Percentiles rank a stretch among this genome's conserved stretches.
Conservation (phyloP, 2,888 invertebrate species). For the Amblyjoppa proteus region DNA sequence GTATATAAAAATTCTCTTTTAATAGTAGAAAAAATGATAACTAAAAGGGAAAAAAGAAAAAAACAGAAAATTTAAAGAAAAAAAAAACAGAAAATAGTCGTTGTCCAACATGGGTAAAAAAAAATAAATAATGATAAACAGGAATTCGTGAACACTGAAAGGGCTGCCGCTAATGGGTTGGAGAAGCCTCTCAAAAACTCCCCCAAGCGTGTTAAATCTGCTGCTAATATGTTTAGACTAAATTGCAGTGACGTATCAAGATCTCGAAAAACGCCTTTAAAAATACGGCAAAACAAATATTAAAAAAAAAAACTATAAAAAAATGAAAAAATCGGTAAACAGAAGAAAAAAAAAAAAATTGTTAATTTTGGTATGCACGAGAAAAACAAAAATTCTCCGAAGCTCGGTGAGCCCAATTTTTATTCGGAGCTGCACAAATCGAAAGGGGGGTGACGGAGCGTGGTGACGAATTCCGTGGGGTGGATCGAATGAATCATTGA, state of each 20-base stretch:
- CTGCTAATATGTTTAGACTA: slow-evolving; percentile 28
- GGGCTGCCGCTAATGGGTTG: slow-evolving; percentile 41
- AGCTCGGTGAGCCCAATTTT: too few species aligned
- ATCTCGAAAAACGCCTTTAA: not conserved
- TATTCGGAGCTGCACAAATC: not conserved
- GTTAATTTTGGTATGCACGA: not conserved
- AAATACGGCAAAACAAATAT: too few species aligned
- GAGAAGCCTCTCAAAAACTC: slow-evolving; percentile 56
- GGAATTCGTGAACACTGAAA: slow-evolving; percentile 30
- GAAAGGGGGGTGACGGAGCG: not conserved
- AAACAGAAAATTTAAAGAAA: too few species aligned
- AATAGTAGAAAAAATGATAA: not conserved
- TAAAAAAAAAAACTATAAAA: too few species aligned
- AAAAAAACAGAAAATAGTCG: too few species aligned
- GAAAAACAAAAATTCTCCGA: not conserved
- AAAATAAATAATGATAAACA: not conserved
- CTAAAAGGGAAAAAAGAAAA: too few species aligned
- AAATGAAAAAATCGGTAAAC: not conserved
- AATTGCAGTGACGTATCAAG: slow-evolving; percentile 9
- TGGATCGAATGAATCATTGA: slow-evolving; percentile 48
- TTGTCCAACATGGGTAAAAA: not conserved
- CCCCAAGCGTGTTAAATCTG: slow-evolving; percentile 12
- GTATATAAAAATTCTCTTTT: not conserved
- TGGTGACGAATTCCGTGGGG: slow-evolving; percentile 22
- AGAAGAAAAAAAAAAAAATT: not conserved